Evolutionary conservation across 2,888 invertebrate genomes (phyloP).

Genomic region (Rhagonycha fulva): DNA sequence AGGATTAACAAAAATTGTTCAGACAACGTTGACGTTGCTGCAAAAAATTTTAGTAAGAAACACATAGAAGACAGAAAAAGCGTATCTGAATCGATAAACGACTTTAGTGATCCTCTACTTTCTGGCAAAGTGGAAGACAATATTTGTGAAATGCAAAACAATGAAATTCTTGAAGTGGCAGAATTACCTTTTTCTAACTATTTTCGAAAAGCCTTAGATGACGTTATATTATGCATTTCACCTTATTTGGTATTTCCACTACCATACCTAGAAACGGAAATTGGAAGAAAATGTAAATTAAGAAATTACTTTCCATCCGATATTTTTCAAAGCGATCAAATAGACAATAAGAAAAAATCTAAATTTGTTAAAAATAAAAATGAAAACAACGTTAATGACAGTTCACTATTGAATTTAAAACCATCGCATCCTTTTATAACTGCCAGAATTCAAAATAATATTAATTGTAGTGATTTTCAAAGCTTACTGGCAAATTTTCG

Average conservation of each 20-base stretch:
- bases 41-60: not conserved
- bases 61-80: constrained; percentile 47
- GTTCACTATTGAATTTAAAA: constrained; percentile 51
- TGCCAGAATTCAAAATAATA: constrained; percentile 68
- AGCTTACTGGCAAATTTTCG: constrained; percentile 82
- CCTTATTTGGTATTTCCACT: constrained; percentile 83
- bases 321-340: constrained; percentile 71
- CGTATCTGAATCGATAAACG: constrained; percentile 65
- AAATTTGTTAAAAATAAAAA: constrained; percentile 38
- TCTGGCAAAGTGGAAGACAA: constrained; percentile 40
- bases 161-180: constrained; percentile 58
- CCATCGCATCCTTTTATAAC: constrained; percentile 76
- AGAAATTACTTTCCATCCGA: constrained; percentile 74
- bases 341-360: constrained; percentile 47
- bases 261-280: constrained; percentile 87
- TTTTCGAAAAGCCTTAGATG: constrained; percentile 76
- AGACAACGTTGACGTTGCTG: constrained; percentile 20
- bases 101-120: constrained; percentile 83
- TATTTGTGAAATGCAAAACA: constrained; percentile 42
- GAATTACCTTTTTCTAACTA: constrained; percentile 68
- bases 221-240: constrained; percentile 79
- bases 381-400: constrained; percentile 10
- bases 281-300: constrained; percentile 74
- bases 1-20: constrained; percentile 17
- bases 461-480: constrained; percentile 70